Conservation (phyloP, 2,113 vertebrate genomes). For the Emydocephalus ijimae region DNA sequence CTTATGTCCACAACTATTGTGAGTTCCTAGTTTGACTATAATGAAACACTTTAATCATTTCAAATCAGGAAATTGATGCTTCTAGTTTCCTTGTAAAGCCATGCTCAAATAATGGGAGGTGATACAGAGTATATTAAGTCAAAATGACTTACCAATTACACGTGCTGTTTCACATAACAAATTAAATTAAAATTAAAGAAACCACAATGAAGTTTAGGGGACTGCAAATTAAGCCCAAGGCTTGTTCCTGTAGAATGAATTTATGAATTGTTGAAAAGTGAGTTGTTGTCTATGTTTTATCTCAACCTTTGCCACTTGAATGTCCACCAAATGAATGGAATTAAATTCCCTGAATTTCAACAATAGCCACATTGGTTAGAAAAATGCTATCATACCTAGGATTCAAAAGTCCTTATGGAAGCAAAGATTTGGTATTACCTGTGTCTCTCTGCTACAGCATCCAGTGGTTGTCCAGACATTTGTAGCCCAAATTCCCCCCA, state of each 20-base stretch:
- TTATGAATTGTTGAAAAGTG: not conserved
- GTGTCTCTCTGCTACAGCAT: not conserved
- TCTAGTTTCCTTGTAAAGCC: not conserved
- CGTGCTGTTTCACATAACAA: not conserved
- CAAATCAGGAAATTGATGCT: not conserved
- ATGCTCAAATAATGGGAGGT: not conserved
- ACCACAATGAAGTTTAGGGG: not conserved
- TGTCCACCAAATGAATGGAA: not conserved
- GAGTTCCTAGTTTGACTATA: not conserved
- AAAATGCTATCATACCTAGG: not conserved
- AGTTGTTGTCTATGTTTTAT: not conserved
- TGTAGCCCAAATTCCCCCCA: not conserved
- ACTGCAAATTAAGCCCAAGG: not conserved
- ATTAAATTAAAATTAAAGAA: not conserved
- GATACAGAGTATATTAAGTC: not conserved
- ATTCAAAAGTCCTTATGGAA: not conserved
- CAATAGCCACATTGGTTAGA: not conserved
- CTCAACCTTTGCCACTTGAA: not conserved
- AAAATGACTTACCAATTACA: not conserved
- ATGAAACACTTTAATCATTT: not conserved
- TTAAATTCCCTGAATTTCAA: not conserved
- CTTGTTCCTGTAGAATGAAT: not conserved
- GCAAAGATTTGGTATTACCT: not conserved
- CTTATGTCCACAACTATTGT: not conserved
- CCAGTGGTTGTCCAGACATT: not conserved